Percentiles rank a stretch among this genome's conserved stretches.
Evolutionary conservation across 2,888 invertebrate genomes (phyloP).

Genomic region (Eilema depressum): DNA sequence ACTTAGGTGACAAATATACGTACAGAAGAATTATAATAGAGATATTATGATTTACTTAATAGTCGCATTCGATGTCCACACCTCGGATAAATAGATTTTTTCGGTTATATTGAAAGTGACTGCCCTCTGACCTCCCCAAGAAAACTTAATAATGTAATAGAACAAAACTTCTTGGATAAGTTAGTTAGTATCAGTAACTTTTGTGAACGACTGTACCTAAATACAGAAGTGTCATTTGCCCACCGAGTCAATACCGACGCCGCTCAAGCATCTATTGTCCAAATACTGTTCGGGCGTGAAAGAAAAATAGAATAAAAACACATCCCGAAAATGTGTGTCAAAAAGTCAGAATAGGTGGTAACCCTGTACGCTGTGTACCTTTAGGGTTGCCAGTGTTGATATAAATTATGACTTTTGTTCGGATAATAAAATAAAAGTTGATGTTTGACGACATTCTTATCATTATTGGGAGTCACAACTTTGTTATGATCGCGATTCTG

Average conservation of each 20-base stretch:
- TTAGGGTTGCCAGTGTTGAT: constrained; percentile 45
- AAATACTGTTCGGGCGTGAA: constrained; percentile 42
- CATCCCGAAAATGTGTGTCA: constrained; percentile 43
- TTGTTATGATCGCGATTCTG: constrained; percentile 17
- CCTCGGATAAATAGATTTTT: too few species aligned
- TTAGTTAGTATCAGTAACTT: too few species aligned
- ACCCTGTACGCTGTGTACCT: constrained; percentile 31
- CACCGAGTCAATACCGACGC: constrained; percentile 31
- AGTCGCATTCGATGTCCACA: too few species aligned
- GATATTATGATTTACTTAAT: too few species aligned
- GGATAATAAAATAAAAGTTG: constrained; percentile 20
- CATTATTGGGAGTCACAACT: constrained; percentile 23
- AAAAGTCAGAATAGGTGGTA: constrained; percentile 42
- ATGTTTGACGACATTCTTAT: constrained; percentile 11
- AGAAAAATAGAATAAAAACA: constrained; percentile 52
- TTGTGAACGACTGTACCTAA: too few species aligned
- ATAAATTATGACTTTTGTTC: constrained; percentile 19
- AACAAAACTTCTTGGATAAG: too few species aligned
- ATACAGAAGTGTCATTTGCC: constrained; percentile 22
- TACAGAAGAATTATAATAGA: too few species aligned
- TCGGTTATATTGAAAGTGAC: too few species aligned
- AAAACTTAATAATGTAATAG: too few species aligned
- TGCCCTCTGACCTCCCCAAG: too few species aligned
- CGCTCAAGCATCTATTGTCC: constrained; percentile 46
- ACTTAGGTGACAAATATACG: too few species aligned